Evolutionary conservation across 2,113 vertebrate genomes (phyloP).

Genomic region (Oxyura jamaicensis): DNA sequence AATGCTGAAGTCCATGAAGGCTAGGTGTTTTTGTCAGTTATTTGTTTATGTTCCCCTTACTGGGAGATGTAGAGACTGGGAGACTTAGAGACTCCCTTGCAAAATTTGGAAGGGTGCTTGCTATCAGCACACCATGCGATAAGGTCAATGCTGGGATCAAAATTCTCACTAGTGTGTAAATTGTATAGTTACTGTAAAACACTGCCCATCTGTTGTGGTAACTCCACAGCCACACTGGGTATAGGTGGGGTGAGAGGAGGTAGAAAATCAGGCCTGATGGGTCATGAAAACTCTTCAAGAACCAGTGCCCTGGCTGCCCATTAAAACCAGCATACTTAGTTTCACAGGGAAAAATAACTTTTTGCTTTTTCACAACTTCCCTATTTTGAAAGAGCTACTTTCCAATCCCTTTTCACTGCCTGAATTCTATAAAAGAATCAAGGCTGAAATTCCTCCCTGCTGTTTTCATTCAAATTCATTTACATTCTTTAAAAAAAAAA

Average conservation of each 20-base stretch:
- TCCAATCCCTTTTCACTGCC: not conserved
- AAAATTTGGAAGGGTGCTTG: not conserved
- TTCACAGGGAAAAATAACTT: not conserved
- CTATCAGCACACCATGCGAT: not conserved
- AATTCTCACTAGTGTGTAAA: not conserved
- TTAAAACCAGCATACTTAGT: not conserved
- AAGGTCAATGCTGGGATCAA: not conserved
- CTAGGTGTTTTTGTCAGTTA: not conserved
- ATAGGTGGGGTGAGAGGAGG: not conserved
- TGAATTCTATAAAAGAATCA: not conserved
- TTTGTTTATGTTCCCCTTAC: not conserved
- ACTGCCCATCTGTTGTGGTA: not conserved
- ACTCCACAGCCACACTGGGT: not conserved
- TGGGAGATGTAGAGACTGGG: not conserved
- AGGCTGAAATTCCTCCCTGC: not conserved
- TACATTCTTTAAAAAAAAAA: not conserved
- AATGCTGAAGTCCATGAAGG: not conserved
- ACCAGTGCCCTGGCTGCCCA: rapidly evolving
- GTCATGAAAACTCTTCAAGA: not conserved
- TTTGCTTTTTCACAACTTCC: not conserved
- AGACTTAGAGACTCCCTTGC: not conserved
- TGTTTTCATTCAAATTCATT: not conserved
- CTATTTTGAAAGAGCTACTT: not conserved
- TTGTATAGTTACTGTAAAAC: not conserved
- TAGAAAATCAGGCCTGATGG: not conserved